Evolutionary conservation across 2,797 vertebrate species (phyloP).

Genomic region (Tragopan temminckii): DNA sequence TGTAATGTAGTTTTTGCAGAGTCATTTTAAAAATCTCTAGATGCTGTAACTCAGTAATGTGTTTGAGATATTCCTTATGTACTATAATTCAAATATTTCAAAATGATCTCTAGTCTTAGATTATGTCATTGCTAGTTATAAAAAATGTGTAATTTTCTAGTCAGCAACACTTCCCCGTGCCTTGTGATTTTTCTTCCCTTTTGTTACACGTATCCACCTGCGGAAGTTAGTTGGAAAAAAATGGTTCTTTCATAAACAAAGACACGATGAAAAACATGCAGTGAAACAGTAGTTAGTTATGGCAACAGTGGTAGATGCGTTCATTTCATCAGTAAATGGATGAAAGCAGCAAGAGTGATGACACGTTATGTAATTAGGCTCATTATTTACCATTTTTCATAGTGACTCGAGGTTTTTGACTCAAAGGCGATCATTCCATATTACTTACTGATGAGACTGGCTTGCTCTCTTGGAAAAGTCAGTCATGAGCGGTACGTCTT

Average conservation of each 20-base stretch:
- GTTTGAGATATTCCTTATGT: not conserved
- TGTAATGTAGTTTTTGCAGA: not conserved
- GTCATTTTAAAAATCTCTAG: not conserved
- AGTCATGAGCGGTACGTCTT: not conserved
- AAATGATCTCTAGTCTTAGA: not conserved
- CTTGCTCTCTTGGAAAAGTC: not conserved
- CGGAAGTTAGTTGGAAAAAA: not conserved
- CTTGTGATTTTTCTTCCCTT: not conserved
- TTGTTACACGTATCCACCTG: not conserved
- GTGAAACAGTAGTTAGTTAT: conserved; percentile 9
- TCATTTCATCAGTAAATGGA: conserved; percentile 25
- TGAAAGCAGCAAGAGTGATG: conserved; percentile 42
- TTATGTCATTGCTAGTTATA: not conserved
- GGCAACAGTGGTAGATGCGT: conserved; percentile 1
- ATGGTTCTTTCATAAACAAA: not conserved
- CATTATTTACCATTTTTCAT: conserved; percentile 39
- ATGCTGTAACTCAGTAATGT: not conserved
- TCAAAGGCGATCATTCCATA: not conserved
- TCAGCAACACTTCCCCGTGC: not conserved
- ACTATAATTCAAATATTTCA: not conserved
- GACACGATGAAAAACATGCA: not conserved
- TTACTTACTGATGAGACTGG: not conserved
- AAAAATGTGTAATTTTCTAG: not conserved
- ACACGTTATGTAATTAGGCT: conserved; percentile 1
- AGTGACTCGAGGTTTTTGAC: conserved; percentile 11